Base-by-base conservation (phyloP, 1,140 invertebrate genomes). In the Dendrolimus punctatus region DNA sequence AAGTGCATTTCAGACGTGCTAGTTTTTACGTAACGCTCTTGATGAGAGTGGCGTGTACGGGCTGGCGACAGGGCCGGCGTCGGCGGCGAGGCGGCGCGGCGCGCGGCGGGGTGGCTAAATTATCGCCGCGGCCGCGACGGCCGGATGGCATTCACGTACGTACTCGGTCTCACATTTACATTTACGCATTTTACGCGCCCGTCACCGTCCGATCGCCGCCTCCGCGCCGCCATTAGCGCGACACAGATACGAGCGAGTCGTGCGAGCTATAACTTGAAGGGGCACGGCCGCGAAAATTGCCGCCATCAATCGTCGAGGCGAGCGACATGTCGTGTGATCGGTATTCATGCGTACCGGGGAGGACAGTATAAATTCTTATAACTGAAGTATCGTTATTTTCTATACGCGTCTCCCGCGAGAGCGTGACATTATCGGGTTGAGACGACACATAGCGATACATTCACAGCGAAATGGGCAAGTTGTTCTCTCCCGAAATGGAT, bases 131-230 rank as follows among this genome's bases (percentile, higher is more conserved):
- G 46, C 48, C 50, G 41, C 46, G 45, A 42, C 9, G 44, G 41
- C 55, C 56, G 56, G 50, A 49, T 57, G 56, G 46, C 48, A 40
- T 51, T 43, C 56, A 59, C 52, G 43, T 45, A 45, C 43, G 6
- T 6, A n/a, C 58, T 47, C 54, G 52, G 49, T 46, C 58, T 40
- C 57, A 57, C 59, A 62, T 62, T 62, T 58, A 59, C 64, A 60
- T 66, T 62, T 50, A 57, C 62, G 62, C 64, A 55, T 59, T 66
- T 63, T 64, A 67, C 65, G 56, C 62, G 61, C 47, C 57, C 60
- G 61, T 61, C 55, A 52, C 38, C 52, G 56, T 40, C 47, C 55
- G 51, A 55, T 54, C 54, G 63, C 54, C 61, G 60, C 57, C 61
- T 62, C 61, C 58, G 59, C 54, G 58, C 53, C 58, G 46, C 60